Percentiles rank a stretch among this genome's conserved stretches.
Conservation (phyloP, 2,888 invertebrate species). For the Eulithis testata region DNA sequence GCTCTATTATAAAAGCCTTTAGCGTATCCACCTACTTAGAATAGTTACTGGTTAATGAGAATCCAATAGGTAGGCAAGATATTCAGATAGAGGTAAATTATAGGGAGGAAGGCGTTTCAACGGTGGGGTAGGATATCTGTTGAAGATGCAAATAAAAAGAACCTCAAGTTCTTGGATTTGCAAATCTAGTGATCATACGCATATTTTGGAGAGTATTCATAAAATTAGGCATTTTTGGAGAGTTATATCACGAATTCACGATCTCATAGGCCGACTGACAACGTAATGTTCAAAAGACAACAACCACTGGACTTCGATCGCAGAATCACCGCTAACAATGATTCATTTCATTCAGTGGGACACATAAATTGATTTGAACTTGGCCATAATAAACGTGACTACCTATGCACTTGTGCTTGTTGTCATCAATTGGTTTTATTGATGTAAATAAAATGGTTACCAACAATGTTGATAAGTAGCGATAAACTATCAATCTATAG, state of each 20-base stretch:
- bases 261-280: slow-evolving; percentile 13
- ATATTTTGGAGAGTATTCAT: too few relatives aligned
- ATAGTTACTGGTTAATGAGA: too few relatives aligned
- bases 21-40: too few relatives aligned
- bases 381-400: slow-evolving; percentile 34
- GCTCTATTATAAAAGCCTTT: too few relatives aligned
- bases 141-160: too few relatives aligned
- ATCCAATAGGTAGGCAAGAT: too few relatives aligned
- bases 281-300: slow-evolving; percentile 29
- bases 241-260: background rate
- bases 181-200: too few relatives aligned
- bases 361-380: slow-evolving; percentile 44
- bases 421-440: slow-evolving; percentile 26
- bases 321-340: slow-evolving; percentile 27
- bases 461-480: background rate
- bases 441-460: slow-evolving; percentile 11
- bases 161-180: too few relatives aligned
- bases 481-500: background rate
- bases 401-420: slow-evolving; percentile 23
- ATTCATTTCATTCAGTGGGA: slow-evolving; percentile 40
- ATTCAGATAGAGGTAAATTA: too few relatives aligned
- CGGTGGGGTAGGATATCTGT: too few relatives aligned
- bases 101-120: too few relatives aligned
- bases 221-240: too few relatives aligned
- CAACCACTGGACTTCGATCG: slow-evolving; percentile 14